Evolutionary conservation across 1,140 invertebrate genomes (phyloP).

Genomic region (Drosophila triauraria): DNA sequence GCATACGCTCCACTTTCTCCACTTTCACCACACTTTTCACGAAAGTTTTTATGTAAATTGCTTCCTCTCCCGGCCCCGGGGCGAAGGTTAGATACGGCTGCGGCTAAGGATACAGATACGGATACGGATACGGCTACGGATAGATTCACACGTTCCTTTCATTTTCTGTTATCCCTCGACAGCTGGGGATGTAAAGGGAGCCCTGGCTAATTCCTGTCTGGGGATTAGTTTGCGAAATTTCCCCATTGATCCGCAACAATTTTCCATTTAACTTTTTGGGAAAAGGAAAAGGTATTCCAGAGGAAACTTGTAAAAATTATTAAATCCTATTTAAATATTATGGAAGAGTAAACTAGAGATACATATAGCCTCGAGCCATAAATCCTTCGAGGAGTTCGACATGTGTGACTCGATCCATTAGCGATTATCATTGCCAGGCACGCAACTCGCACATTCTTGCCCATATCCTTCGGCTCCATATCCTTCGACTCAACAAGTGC

Average conservation of each 20-base stretch:
- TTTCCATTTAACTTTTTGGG: neutral
- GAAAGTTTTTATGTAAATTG: constrained; percentile 65
- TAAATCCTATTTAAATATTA: too few relatives aligned
- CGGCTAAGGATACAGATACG: too few relatives aligned
- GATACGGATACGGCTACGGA: neutral
- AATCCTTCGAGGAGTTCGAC: constrained; percentile 15
- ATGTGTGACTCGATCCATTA: constrained; percentile 39
- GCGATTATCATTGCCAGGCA: constrained; percentile 15
- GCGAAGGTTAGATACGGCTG: neutral
- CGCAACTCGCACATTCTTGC: constrained; percentile 19
- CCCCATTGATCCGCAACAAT: neutral
- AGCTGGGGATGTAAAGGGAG: constrained; percentile 8
- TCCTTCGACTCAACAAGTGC: constrained; percentile 50
- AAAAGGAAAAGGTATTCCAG: neutral
- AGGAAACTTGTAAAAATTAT: too few relatives aligned
- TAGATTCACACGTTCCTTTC: constrained; percentile 23
- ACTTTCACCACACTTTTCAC: constrained; percentile 2
- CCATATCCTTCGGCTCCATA: neutral
- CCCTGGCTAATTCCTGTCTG: constrained; percentile 25
- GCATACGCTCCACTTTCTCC: constrained; percentile 6
- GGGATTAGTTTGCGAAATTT: constrained; percentile 14
- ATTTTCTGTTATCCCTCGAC: constrained; percentile 3
- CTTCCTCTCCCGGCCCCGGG: neutral
- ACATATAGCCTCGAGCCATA: neutral
- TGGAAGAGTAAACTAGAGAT: too few relatives aligned